These are phyloP conservation scores for Dufourea novaeangliae DNA, from an alignment of 1,140 invertebrate genomes.

Conservation along the genomic window DNA sequence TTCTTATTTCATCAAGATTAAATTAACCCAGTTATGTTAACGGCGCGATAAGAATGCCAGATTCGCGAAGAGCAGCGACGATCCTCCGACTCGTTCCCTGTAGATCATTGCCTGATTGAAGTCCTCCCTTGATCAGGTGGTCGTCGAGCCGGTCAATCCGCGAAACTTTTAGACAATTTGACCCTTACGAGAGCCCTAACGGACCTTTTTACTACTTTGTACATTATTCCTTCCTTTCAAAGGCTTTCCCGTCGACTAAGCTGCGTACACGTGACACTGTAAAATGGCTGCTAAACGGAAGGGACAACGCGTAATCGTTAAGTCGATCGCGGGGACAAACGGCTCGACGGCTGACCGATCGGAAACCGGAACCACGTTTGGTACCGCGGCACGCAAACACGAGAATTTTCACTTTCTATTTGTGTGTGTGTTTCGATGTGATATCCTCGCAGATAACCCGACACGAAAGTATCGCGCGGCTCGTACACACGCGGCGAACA, in stretches of 20 bases:
- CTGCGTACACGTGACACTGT: background rate
- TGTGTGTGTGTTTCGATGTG: conserved; percentile 53
- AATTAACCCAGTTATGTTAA: conserved; percentile 3
- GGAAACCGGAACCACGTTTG: background rate
- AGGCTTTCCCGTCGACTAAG: background rate
- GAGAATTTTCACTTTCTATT: conserved; percentile 57
- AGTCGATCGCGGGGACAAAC: background rate
- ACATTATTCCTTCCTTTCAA: conserved; percentile 36
- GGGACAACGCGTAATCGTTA: background rate
- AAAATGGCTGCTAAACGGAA: background rate
- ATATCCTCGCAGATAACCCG: conserved; percentile 43
- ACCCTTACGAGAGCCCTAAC: background rate
- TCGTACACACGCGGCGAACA: conserved; percentile 5
- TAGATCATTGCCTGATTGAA: too few species aligned
- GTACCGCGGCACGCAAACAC: background rate
- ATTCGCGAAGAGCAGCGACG: background rate
- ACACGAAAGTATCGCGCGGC: conserved; percentile 25
- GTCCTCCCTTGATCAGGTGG: background rate
- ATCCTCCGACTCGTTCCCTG: too few species aligned
- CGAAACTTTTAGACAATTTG: background rate
- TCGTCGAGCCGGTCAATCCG: background rate
- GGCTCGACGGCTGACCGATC: background rate
- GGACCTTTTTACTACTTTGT: conserved; percentile 38
- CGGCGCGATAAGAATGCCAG: background rate
- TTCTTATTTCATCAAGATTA: conserved; percentile 1